These are phyloP conservation scores for Mycalesis mineus DNA, from an alignment of 2,888 invertebrate species.

Conservation along the genomic window DNA sequence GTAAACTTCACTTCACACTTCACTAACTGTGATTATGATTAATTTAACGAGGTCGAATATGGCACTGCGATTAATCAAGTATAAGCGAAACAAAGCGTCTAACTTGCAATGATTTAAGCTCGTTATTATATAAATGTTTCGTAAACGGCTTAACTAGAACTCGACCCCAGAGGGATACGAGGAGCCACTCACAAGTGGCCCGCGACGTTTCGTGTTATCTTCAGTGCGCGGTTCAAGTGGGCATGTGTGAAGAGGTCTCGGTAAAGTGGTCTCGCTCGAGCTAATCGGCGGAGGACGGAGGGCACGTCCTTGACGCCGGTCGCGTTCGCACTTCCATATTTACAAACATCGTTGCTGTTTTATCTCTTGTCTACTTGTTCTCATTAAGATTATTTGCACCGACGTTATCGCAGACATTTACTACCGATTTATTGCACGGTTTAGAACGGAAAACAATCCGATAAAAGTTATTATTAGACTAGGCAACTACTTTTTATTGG, in stretches of 20 bases:
- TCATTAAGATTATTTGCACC: conserved; percentile 16
- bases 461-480: neutral
- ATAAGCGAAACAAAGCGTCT: conserved; percentile 42
- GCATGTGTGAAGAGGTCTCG: conserved; percentile 38
- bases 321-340: conserved; percentile 45
- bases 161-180: conserved; percentile 30
- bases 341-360: conserved; percentile 31
- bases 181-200: conserved; percentile 31
- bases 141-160: conserved; percentile 37
- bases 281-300: conserved; percentile 39
- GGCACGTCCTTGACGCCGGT: conserved; percentile 63
- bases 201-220: conserved; percentile 30
- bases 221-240: conserved; percentile 27
- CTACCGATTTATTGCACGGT: neutral
- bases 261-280: conserved; percentile 35
- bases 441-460: conserved; percentile 1
- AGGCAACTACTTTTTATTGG: neutral
- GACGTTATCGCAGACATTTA: conserved; percentile 7
- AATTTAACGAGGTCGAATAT: neutral
- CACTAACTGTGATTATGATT: conserved; percentile 19
- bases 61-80: conserved; percentile 5
- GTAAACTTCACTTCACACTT: conserved; percentile 30
- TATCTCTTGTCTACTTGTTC: conserved; percentile 16
- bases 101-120: conserved; percentile 41
- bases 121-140: conserved; percentile 41